Evolutionary conservation across 2,888 invertebrate species (phyloP).

Genomic region (Phaedon cochleariae): DNA sequence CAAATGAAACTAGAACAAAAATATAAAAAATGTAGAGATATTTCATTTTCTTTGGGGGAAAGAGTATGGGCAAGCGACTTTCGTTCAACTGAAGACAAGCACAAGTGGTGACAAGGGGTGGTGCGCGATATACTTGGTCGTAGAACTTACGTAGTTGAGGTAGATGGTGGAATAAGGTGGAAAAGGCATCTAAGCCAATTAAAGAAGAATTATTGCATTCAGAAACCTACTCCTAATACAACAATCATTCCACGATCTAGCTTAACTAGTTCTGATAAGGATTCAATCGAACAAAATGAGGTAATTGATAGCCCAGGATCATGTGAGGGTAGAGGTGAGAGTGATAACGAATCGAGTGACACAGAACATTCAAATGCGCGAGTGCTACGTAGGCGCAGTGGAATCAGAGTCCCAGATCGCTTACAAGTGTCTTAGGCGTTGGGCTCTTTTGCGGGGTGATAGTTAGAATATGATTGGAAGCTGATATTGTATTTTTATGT

Average conservation of each 20-base stretch:
- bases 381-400: no score
- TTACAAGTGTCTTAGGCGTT: no score
- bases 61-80: conserved; percentile 6
- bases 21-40: background rate
- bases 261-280: background rate
- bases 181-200: conserved; percentile 15
- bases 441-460: no score
- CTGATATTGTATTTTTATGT: no score
- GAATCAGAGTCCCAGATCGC: no score
- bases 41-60: conserved; percentile 7
- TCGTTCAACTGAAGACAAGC: conserved; percentile 4
- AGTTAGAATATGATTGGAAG: no score
- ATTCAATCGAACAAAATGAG: background rate
- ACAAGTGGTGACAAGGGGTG: conserved; percentile 14
- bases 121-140: conserved; percentile 19
- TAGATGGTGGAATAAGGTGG: conserved; percentile 20
- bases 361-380: background rate
- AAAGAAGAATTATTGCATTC: conserved; percentile 14
- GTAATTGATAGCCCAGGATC: background rate
- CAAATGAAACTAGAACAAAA: conserved; percentile 6
- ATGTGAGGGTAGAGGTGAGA: conserved; percentile 1
- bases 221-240: no score
- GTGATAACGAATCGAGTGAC: background rate
- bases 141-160: conserved; percentile 20
- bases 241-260: background rate